Evolutionary conservation across 2,888 invertebrate species (phyloP), one percentile per base, ranked within the genome.

Genomic region (Cybosia mesomella): DNA sequence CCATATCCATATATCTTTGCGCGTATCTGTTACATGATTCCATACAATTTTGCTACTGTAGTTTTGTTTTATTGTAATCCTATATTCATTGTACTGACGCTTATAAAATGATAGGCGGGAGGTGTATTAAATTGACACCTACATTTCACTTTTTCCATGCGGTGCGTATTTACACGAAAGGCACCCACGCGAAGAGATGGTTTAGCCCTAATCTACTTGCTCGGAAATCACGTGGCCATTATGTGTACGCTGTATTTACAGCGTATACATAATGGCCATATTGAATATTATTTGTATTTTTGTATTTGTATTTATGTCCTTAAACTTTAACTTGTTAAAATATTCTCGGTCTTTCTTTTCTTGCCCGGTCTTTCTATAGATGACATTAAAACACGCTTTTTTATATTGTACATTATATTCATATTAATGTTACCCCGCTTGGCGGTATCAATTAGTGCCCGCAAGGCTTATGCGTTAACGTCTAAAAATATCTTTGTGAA

Each of bases 401-500:
- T 18, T 5, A 32, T 13, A 43, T 62, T 22, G 13, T 49, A 2
- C 39, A 18, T 58, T 22, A 28, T 28, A 53, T 18, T 63, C 11
- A 54, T 7, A 63, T 54, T 63, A 65, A 65, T 59, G 21, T 59
- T 22, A 59, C 36, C 36, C 3, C 21, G 77, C 81, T 67, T 74
- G 74, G 59, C 77, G 68, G 64, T 71, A 76, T 72, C 71, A 79
- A 81, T 81, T 81, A 81, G 81, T 71, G 74, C 63, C 66, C 65
- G 67, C 59, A 60, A 67, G 66, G 73, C 68, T 71, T 77, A 79
- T 81, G 80, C 68, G 68, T 73, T 79, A 81, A 81, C 71, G 71
- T 74, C 77, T 81, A 81, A 72, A 81, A 74, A 73, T 81, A 81
- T 77, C 77, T 65, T 73, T 71, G 73, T 70, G 74, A 76, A 66